Evolutionary conservation across 2,797 vertebrate genomes (phyloP), one percentile per base, ranked within the genome.

Genomic region (Potorous gilbertii): DNA sequence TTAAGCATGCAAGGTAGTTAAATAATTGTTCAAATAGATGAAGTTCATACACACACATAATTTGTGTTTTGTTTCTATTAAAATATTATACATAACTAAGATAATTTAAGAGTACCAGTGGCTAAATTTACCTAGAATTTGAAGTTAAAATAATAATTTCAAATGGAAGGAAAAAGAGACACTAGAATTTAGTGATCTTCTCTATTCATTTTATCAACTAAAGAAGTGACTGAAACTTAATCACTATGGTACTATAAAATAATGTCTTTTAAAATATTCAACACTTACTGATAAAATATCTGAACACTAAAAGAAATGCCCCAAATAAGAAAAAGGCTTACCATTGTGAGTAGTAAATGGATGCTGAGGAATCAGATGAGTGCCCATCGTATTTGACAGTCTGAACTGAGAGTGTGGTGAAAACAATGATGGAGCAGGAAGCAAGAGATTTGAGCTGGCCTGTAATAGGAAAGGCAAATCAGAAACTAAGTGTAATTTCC

Each of bases 371-470:
- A 98, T 98, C 87, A 99, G 98, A 59, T 98, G 98, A 96, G 98
- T 24, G 0, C 98, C 98, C 81, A 98, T 96, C 91, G 98, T 56
- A 3, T 97, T 98, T 0, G 99, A 97, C 93, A 99, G 97, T 94
- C 98, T 99, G 96, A 99, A 98, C 96, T 98, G 99, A 95, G 99
- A 98, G 97, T 99, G 99, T 29, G 99, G 99, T 50, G 99, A 99
- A 96, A 99, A 98, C 5, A 98, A 96, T 93, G 99, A 99, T 24
- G 99, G 98, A 27, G 99, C 99, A 92, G 99, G 99, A 91, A 99
- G 97, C 31, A 98, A 99, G 55, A 98, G 97, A 93, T 98, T 98
- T 98, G 99, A 98, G 98, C 98, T 99, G 40, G 97, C 97, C 99
- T 99, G 98, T 95, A 99, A 99, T 97, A 98, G 97, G 98, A 98